Evolutionary conservation across 2,888 invertebrate genomes (phyloP).

Genomic region (Epinotia ramella): DNA sequence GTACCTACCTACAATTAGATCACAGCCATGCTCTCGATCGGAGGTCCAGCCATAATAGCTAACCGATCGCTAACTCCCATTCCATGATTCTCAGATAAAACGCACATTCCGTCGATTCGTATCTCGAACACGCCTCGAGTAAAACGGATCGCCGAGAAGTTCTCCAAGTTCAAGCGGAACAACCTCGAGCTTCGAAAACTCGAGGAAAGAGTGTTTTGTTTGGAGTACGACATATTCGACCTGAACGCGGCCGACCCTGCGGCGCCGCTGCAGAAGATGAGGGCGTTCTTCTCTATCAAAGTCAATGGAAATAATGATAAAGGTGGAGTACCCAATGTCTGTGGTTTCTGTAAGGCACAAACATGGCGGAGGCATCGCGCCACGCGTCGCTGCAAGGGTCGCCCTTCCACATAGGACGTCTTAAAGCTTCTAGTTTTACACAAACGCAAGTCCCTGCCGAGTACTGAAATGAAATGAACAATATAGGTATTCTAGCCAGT

Average conservation of each 20-base stretch:
- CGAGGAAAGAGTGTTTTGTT: slow-evolving; percentile 74
- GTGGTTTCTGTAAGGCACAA: too few relatives aligned
- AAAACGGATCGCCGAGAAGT: slow-evolving; percentile 73
- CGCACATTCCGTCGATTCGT: slow-evolving; percentile 44
- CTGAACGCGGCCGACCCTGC: slow-evolving; percentile 39
- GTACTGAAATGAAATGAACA: too few relatives aligned
- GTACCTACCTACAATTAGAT: too few relatives aligned
- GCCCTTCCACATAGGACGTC: too few relatives aligned
- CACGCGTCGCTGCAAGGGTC: too few relatives aligned
- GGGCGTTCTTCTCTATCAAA: slow-evolving; percentile 72
- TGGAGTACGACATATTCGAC: slow-evolving; percentile 73
- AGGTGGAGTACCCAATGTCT: slow-evolving; percentile 38
- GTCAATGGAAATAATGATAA: slow-evolving; percentile 49
- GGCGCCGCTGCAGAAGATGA: slow-evolving; percentile 64
- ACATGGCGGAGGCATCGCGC: too few relatives aligned
- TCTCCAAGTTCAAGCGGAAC: slow-evolving; percentile 64
- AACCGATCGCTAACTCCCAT: background rate
- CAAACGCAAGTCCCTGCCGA: too few relatives aligned
- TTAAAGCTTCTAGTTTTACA: too few relatives aligned
- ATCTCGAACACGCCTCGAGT: slow-evolving; percentile 68
- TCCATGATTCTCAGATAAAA: slow-evolving; percentile 19
- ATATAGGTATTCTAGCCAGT: too few relatives aligned
- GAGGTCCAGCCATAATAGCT: too few relatives aligned
- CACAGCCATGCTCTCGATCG: too few relatives aligned
- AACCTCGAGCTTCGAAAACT: slow-evolving; percentile 70